phyloP scores from a whole-genome alignment of 2,113 vertebrate genomes.

The Datnioides undecimradiatus region DNA sequence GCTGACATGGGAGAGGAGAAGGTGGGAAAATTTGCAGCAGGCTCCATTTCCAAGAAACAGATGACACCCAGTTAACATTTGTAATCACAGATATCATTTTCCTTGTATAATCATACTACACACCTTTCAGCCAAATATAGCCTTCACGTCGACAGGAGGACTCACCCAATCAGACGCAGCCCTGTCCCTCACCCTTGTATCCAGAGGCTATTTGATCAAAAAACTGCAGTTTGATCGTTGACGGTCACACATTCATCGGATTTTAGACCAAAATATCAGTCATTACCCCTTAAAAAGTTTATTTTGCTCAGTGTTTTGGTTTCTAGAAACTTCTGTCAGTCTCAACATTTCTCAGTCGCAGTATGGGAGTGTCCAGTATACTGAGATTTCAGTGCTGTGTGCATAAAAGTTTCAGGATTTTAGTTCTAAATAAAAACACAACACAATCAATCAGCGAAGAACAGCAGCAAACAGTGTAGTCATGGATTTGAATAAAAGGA shows the following conservation, averaged over 20 bases:
- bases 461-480: not conserved
- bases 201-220: not conserved
- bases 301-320: too few relatives aligned
- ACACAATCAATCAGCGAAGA: too few relatives aligned
- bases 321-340: not conserved
- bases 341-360: not conserved
- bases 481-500: not conserved
- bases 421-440: not conserved
- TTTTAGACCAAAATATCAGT: too few relatives aligned
- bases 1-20: constrained; percentile 20
- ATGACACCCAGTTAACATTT: constrained; percentile 64
- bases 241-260: not conserved
- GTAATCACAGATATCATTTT: constrained; percentile 69
- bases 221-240: not conserved
- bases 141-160: constrained; percentile 30
- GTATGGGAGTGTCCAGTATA: too few relatives aligned
- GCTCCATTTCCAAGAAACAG: constrained; percentile 59
- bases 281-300: too few relatives aligned
- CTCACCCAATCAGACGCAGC: constrained; percentile 40
- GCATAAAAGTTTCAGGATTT: not conserved
- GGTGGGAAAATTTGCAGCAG: constrained; percentile 32
- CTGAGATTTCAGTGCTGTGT: not conserved
- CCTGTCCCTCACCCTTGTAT: not conserved
- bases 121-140: constrained; percentile 76
- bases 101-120: constrained; percentile 72